Base-by-base conservation (phyloP, 2,888 invertebrate species). In the Acrocyrtus sp. region DNA sequence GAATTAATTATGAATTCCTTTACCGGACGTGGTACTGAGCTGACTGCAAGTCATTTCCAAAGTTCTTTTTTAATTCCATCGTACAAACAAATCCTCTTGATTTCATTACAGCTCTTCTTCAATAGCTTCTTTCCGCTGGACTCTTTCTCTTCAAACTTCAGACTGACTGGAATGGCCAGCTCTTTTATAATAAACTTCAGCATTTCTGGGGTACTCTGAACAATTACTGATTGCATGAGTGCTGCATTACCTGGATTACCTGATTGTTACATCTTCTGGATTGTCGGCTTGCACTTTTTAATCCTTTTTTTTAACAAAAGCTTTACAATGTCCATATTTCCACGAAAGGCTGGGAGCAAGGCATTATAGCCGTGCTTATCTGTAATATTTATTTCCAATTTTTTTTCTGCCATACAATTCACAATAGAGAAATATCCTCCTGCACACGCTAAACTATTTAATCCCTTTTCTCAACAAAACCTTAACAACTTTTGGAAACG, bases 401-500 rank as follows among this genome's bases (percentile, higher is more conserved):
- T 19, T 51, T 53, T 62, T 6, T 39, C 51, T 4, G 53, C 0
- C 62, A 62, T 62, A n/a, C 5, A 34, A n/a, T 62, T 29, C 10
- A 62, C 39, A 4, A 51, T 43, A 26, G 62, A 53, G 2, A 62
- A 8, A 21, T 51, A 51, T 2, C 62, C 51, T 6, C n/a, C 41
- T 1, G 26, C 39, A 43, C 51, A 51, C 1, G 62, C 62, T 1
- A 53, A 43, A 19, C n/a, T n/a, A n/a, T n/a, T n/a, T n/a, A n/a
- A n/a, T n/a, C n/a, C n/a, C n/a, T n/a, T n/a, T n/a, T n/a, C n/a
- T n/a, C n/a, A n/a, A n/a, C n/a, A n/a, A n/a, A n/a, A n/a, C n/a
- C n/a, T n/a, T n/a, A n/a, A n/a, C n/a, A n/a, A n/a, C n/a, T n/a
- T n/a, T n/a, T n/a, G n/a, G n/a, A n/a, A n/a, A n/a, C n/a, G n/a